Evolutionary conservation across 2,888 invertebrate genomes (phyloP).

Genomic region (Euclidia mi): DNA sequence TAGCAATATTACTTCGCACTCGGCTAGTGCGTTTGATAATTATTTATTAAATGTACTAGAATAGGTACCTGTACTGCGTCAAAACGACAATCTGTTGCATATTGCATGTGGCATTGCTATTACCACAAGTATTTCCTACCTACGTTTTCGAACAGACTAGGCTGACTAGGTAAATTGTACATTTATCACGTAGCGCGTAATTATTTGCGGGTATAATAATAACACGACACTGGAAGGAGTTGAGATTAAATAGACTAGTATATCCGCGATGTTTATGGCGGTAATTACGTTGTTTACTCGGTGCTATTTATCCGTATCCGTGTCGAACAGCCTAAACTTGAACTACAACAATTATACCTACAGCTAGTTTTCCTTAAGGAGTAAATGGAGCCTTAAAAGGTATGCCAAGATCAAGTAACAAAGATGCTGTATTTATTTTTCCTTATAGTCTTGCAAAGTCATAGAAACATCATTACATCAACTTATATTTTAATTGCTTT

Average conservation of each 20-base stretch:
- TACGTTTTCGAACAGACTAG: constrained; percentile 37
- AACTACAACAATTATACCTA: constrained; percentile 10
- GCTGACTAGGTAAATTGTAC: constrained; percentile 28
- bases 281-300: constrained; percentile 61
- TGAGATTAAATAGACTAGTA: constrained; percentile 51
- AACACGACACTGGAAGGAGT: constrained; percentile 59
- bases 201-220: constrained; percentile 51
- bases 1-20: constrained; percentile 32
- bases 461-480: not conserved
- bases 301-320: constrained; percentile 35
- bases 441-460: not conserved
- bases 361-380: constrained; percentile 35
- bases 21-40: no score
- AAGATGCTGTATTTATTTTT: not conserved
- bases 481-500: no score
- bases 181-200: constrained; percentile 41
- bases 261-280: constrained; percentile 54
- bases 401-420: constrained; percentile 9
- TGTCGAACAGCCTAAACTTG: constrained; percentile 27
- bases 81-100: constrained; percentile 14
- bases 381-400: constrained; percentile 23
- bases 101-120: constrained; percentile 31
- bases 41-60: not conserved
- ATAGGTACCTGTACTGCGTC: not conserved
- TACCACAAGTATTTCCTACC: constrained; percentile 26